These are phyloP conservation scores for Smittia aterrima DNA, from an alignment of 2,888 invertebrate species.

Conservation along the genomic window DNA sequence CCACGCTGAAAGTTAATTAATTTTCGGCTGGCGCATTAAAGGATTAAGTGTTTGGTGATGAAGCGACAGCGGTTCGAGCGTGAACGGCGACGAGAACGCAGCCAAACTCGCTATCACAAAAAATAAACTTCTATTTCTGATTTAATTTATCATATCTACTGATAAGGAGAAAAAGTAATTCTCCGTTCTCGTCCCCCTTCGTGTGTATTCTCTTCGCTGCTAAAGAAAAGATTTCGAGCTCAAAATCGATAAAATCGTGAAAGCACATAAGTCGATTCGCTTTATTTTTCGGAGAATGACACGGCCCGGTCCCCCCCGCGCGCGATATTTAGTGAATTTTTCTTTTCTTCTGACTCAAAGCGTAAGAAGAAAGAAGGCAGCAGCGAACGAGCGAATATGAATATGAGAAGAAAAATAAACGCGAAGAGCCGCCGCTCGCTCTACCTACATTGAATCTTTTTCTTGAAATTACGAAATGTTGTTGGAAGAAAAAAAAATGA, in stretches of 20 bases:
- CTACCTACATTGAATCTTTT: constrained; percentile 38
- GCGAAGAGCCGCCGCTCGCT: constrained; percentile 34
- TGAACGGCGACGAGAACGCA: neutral
- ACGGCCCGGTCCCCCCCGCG: constrained; percentile 26
- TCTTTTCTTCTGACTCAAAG: too few species aligned
- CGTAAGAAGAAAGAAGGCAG: neutral
- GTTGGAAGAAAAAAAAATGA: constrained; percentile 31
- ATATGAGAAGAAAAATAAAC: constrained; percentile 13
- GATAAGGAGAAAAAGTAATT: neutral
- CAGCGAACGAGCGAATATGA: constrained; percentile 20
- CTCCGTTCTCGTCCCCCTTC: neutral
- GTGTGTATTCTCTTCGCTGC: neutral
- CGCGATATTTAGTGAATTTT: constrained; percentile 6
- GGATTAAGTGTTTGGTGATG: constrained; percentile 10
- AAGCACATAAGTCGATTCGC: constrained; percentile 17
- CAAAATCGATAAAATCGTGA: constrained; percentile 26
- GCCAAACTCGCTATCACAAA: constrained; percentile 31
- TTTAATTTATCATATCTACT: constrained; percentile 27
- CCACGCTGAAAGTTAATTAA: constrained; percentile 15
- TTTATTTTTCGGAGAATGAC: constrained; percentile 35
- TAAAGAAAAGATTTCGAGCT: neutral
- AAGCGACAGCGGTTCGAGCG: neutral
- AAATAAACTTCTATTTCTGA: constrained; percentile 32
- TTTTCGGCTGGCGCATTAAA: constrained; percentile 5
- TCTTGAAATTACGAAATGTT: constrained; percentile 29